Evolutionary conservation across 2,888 invertebrate genomes (phyloP), one percentile per base, ranked within the genome.

Genomic region (Acanthosepion esculentum): DNA sequence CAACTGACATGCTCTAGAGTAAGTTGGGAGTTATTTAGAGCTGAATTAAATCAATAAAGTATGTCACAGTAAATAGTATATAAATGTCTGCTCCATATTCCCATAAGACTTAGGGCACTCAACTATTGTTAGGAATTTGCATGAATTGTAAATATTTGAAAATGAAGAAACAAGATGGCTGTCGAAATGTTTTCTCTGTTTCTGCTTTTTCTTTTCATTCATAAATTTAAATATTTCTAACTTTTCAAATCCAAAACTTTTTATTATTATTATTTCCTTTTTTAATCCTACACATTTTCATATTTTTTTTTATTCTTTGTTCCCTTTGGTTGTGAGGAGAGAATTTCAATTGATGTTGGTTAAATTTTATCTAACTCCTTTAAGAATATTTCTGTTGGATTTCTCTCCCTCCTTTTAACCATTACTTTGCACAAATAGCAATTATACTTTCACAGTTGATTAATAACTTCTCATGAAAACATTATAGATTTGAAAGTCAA

Each of bases 91-190:
- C 12, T n/a, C n/a, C 33, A 33, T 78, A 78, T 78, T 78, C 78
- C 78, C 78, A 33, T 33, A 78, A n/a, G 78, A 78, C 29, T n/a
- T 78, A 78, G n/a, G 78, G 15, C 33, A 78, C 78, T 78, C 78
- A 78, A 33, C 78, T 78, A 78, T 78, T n/a, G 78, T 78, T 78
- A n/a, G 78, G 15, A 78, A 78, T 78, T 78, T 78, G n/a, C 78
- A 78, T 78, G 78, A 78, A 78, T 78, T 78, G 78, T 78, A 78
- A 78, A 78, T 78, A 78, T 33, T 78, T n/a, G n/a, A n/a, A 78
- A 78, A 78, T 78, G n/a, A 5, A 78, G 33, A 78, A 78, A 78
- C n/a, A 78, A 78, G 12, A 78, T 78, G 78, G n/a, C 78, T n/a
- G 78, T 78, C 78, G 15, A n/a, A 78, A 33, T 78, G n/a, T 78